Percentiles rank a stretch among this genome's conserved stretches.
Conservation (phyloP, 2,888 invertebrate genomes). For the Cheilosia soror region DNA sequence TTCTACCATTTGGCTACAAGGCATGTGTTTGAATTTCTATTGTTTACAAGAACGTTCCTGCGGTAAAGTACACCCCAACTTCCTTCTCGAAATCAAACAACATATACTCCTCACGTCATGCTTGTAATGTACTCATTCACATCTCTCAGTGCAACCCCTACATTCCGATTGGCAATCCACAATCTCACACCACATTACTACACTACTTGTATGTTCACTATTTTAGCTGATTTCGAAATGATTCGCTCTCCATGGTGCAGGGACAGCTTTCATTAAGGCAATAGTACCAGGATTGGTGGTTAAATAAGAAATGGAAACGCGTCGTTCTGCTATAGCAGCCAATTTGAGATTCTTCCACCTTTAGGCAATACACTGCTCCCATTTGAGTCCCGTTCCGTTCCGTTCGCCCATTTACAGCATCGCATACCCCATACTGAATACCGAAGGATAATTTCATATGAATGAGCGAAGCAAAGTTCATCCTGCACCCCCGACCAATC, state of each 20-base stretch:
- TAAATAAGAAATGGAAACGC: constrained; percentile 49
- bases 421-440: constrained; percentile 24
- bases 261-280: constrained; percentile 33
- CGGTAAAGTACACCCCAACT: too few species aligned
- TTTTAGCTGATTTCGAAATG: constrained; percentile 1
- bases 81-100: too few species aligned
- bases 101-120: neutral
- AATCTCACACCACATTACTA: neutral
- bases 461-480: constrained; percentile 63
- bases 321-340: constrained; percentile 44
- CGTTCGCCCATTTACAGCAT: constrained; percentile 54
- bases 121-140: neutral
- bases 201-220: neutral
- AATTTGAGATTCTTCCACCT: constrained; percentile 67
- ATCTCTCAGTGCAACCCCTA: neutral
- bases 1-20: too few species aligned
- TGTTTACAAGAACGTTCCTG: too few species aligned
- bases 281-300: constrained; percentile 37
- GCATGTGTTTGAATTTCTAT: too few species aligned
- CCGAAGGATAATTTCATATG: constrained; percentile 71
- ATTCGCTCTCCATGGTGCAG: neutral
- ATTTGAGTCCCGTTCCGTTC: constrained; percentile 15
- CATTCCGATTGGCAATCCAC: neutral
- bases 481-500: neutral
- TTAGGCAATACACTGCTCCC: constrained; percentile 51